Evolutionary conservation across 2,113 vertebrate genomes (phyloP).

Genomic region (Haemorhous mexicanus): DNA sequence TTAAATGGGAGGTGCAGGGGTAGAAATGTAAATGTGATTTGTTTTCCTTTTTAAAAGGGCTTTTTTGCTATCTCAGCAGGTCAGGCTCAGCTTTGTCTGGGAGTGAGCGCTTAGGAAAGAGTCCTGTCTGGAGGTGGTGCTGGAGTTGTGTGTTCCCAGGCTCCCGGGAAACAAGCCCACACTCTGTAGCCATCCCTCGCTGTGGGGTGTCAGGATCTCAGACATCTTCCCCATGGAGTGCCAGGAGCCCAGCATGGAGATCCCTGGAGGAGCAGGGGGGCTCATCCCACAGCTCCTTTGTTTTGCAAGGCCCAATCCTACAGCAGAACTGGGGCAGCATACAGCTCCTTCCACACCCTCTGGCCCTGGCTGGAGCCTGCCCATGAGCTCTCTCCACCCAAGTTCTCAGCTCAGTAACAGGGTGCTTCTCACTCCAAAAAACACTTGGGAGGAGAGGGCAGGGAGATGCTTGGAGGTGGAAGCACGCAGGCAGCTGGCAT

Average conservation of each 20-base stretch:
- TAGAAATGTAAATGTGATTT: background rate
- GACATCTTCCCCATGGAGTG: background rate
- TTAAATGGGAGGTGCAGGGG: background rate
- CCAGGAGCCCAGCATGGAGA: background rate
- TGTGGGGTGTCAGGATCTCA: background rate
- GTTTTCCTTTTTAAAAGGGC: background rate
- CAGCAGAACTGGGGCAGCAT: background rate
- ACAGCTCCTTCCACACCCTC: background rate
- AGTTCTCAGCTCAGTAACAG: background rate
- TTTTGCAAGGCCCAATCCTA: background rate
- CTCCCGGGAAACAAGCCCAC: background rate
- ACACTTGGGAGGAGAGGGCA: background rate
- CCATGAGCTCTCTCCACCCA: background rate
- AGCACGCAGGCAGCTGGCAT: background rate
- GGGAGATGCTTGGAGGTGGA: background rate
- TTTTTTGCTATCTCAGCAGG: background rate
- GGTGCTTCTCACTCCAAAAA: background rate
- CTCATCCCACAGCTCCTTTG: background rate
- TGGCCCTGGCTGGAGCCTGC: background rate
- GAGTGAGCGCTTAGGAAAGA: background rate
- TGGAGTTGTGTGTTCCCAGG: background rate
- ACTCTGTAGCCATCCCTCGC: background rate
- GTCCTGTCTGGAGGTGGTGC: background rate
- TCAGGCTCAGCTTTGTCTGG: constrained; percentile 22
- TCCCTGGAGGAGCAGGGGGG: background rate